These are phyloP conservation scores for Euglossa dilemma DNA, from an alignment of 1,140 invertebrate genomes.

Conservation along the genomic window DNA sequence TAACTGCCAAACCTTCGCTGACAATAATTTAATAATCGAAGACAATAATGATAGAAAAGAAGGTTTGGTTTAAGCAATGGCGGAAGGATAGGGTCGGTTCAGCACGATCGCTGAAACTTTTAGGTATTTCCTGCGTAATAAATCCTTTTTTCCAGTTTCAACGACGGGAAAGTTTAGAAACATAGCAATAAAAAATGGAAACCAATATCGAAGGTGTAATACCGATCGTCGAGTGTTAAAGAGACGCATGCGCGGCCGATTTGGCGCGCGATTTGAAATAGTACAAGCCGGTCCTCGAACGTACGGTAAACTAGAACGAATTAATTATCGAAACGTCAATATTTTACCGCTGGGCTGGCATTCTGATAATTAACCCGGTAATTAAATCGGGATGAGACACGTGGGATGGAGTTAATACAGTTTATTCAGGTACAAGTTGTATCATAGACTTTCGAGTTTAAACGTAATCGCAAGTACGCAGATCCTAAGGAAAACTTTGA, in stretches of 20 bases:
- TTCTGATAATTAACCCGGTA: conserved; percentile 15
- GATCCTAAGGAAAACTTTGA: conserved; percentile 24
- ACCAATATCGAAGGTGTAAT: conserved; percentile 20
- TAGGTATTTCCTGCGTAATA: conserved; percentile 67
- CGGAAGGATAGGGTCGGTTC: neutral
- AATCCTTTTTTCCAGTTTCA: conserved; percentile 17
- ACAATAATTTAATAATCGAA: conserved; percentile 49
- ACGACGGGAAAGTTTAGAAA: conserved; percentile 42
- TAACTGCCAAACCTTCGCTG: conserved; percentile 54
- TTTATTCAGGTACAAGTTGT: conserved; percentile 30
- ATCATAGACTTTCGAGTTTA: conserved; percentile 42
- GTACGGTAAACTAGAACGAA: conserved; percentile 37
- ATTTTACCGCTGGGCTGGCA: conserved; percentile 31
- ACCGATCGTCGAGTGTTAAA: conserved; percentile 25
- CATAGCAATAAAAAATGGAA: conserved; percentile 63
- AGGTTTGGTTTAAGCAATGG: conserved; percentile 46
- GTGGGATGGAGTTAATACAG: conserved; percentile 7
- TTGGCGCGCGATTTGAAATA: conserved; percentile 42
- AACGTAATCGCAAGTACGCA: conserved; percentile 16
- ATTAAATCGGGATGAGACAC: neutral
- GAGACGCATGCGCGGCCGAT: neutral
- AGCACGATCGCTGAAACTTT: conserved; percentile 75
- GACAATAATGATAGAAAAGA: conserved; percentile 49
- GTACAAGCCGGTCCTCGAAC: conserved; percentile 44
- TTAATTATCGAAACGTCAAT: conserved; percentile 56